Percentiles rank a stretch among this genome's conserved stretches.
These are phyloP conservation scores for Hassar affinis DNA, from an alignment of 2,113 vertebrate genomes.

Conservation along the genomic window DNA sequence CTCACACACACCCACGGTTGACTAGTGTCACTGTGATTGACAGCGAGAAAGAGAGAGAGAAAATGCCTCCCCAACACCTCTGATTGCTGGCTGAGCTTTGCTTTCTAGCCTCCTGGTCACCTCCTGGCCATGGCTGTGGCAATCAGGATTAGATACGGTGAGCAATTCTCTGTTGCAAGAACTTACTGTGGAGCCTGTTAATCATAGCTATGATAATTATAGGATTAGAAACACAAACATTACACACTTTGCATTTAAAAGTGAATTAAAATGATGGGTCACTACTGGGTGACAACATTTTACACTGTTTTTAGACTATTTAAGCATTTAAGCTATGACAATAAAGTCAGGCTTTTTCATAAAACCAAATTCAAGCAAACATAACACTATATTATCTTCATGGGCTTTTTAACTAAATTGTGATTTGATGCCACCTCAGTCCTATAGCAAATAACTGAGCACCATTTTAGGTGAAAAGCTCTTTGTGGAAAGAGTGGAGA, in stretches of 20 bases:
- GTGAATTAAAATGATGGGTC: neutral
- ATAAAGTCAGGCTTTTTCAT: neutral
- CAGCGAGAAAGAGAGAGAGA: neutral
- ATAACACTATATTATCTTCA: neutral
- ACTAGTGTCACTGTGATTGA: neutral
- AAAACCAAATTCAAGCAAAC: too few species aligned
- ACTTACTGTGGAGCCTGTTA: neutral
- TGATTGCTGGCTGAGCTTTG: neutral
- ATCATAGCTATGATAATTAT: neutral
- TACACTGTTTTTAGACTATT: neutral
- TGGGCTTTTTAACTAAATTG: neutral
- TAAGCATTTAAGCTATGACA: neutral
- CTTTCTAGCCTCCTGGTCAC: neutral
- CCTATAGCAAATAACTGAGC: neutral
- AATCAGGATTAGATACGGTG: neutral
- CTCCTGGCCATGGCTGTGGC: neutral
- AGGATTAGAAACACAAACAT: neutral
- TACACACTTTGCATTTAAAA: too few species aligned
- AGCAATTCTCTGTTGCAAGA: neutral
- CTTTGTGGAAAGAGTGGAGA: neutral
- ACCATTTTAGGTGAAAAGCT: neutral
- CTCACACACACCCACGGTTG: neutral
- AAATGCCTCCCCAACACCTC: neutral
- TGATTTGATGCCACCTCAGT: neutral
- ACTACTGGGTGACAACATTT: neutral